phyloP scores from a whole-genome alignment of 30 jellyfish, hydroid and myxozoan genomes.

The Haliclystus octoradiatus region DNA sequence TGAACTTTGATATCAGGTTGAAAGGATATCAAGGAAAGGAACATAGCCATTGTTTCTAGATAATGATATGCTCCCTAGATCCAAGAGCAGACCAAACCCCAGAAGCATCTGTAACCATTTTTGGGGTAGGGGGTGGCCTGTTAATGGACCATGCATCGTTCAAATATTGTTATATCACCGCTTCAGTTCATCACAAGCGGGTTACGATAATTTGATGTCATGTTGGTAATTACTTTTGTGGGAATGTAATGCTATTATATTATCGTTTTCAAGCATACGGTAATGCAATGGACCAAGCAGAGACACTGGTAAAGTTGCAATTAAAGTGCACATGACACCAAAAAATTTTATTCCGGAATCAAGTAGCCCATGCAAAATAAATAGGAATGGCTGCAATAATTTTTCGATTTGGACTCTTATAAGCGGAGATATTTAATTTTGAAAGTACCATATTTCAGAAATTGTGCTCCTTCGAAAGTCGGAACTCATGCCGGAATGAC shows the following conservation, averaged over 20 bases:
- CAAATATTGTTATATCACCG: constrained; percentile 25
- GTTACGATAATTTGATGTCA: not conserved
- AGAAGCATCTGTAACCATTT: constrained; percentile 40
- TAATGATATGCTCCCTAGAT: not conserved
- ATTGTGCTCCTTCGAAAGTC: too few relatives aligned
- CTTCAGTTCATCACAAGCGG: not conserved
- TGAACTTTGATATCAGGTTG: too few relatives aligned
- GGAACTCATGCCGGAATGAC: too few relatives aligned
- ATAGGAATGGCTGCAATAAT: too few relatives aligned
- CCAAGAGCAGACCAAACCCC: constrained; percentile 25
- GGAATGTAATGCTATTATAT: constrained; percentile 10
- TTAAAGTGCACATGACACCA: too few relatives aligned
- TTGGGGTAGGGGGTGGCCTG: constrained; percentile 4
- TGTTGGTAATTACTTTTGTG: constrained; percentile 6
- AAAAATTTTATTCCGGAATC: constrained; percentile 14
- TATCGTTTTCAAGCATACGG: constrained; percentile 24
- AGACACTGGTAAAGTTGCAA: too few relatives aligned
- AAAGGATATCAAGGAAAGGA: constrained; percentile 6
- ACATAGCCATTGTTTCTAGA: constrained; percentile 19
- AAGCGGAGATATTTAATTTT: too few relatives aligned
- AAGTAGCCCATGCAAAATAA: too few relatives aligned
- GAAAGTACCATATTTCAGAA: too few relatives aligned
- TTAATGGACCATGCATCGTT: not conserved
- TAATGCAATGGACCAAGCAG: too few relatives aligned
- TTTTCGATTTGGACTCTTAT: too few relatives aligned